Conservation (phyloP, 1,140 invertebrate species). For the Drosophila arawakana region DNA sequence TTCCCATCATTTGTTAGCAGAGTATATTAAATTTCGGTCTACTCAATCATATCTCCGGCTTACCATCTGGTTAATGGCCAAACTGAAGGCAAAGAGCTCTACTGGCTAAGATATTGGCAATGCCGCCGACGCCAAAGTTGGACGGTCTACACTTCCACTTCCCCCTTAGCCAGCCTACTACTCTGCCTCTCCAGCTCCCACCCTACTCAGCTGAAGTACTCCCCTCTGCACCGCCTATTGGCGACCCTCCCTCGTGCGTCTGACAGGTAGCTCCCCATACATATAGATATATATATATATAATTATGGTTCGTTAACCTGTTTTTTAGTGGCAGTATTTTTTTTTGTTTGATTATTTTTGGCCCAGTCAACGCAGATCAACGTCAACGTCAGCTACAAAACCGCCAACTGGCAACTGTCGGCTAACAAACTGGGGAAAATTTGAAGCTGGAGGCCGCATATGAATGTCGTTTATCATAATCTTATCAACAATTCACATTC, state of each 20-base stretch:
- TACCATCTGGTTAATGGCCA: conserved; percentile 34
- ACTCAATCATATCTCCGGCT: conserved; percentile 1
- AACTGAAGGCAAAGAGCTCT: conserved; percentile 45
- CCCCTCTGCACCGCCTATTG: background rate
- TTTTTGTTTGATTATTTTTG: conserved; percentile 3
- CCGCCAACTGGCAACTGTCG: conserved; percentile 39
- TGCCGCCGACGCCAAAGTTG: conserved; percentile 75
- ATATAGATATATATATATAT: conserved; percentile 2
- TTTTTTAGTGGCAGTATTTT: conserved; percentile 36
- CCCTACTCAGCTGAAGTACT: background rate
- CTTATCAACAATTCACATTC: conserved; percentile 83
- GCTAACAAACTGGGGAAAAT: background rate
- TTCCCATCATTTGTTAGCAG: background rate
- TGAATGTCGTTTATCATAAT: conserved; percentile 83
- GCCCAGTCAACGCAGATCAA: conserved; percentile 59
- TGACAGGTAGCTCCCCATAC: conserved; percentile 12
- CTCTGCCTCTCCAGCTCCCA: background rate
- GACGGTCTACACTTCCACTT: conserved; percentile 35
- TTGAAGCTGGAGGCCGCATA: conserved; percentile 46
- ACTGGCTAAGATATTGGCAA: conserved; percentile 61
- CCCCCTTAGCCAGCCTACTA: background rate
- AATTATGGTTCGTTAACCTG: conserved; percentile 73
- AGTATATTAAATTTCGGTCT: conserved; percentile 11
- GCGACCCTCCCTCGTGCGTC: conserved; percentile 13
- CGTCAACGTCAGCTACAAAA: conserved; percentile 57